Percentiles rank a stretch among this genome's conserved stretches.
These are phyloP conservation scores for Pogonocichla stellata DNA, from an alignment of 2,113 vertebrate species.

Conservation along the genomic window DNA sequence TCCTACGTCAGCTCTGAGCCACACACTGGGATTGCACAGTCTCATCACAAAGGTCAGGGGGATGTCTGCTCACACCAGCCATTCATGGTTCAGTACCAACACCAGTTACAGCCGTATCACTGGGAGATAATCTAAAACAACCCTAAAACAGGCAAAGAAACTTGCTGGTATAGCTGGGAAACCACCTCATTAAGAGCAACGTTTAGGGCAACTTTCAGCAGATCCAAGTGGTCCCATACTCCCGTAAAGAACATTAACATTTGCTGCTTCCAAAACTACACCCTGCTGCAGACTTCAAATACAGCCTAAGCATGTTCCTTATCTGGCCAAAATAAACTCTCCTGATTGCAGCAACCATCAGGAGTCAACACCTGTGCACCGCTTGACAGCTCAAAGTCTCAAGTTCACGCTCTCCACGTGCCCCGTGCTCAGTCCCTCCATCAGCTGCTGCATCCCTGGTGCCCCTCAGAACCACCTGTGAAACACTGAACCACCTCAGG, in stretches of 20 bases:
- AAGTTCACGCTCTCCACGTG: not conserved
- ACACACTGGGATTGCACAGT: not conserved
- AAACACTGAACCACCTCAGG: not conserved
- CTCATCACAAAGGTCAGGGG: not conserved
- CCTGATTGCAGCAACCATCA: not conserved
- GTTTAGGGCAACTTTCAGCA: not conserved
- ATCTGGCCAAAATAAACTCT: not conserved
- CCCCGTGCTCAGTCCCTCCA: not conserved
- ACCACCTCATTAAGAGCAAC: not conserved
- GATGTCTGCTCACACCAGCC: not conserved
- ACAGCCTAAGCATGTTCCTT: not conserved
- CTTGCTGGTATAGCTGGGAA: not conserved
- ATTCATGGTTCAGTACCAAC: not conserved
- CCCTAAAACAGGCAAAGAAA: not conserved
- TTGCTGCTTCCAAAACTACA: not conserved
- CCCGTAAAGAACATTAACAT: not conserved
- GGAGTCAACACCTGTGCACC: not conserved
- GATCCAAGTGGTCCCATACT: fast-evolving
- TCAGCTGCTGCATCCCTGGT: not conserved
- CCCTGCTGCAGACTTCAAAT: not conserved
- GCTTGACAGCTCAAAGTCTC: conserved; percentile 13
- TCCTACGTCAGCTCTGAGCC: not conserved
- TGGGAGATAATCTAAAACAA: not conserved
- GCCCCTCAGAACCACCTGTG: not conserved
- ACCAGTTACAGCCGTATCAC: fast-evolving